A percentile compares a stretch with the other conserved stretches of the same genome.
Evolutionary conservation across 2,888 invertebrate species (phyloP).

Genomic region (Morpho deidamia): DNA sequence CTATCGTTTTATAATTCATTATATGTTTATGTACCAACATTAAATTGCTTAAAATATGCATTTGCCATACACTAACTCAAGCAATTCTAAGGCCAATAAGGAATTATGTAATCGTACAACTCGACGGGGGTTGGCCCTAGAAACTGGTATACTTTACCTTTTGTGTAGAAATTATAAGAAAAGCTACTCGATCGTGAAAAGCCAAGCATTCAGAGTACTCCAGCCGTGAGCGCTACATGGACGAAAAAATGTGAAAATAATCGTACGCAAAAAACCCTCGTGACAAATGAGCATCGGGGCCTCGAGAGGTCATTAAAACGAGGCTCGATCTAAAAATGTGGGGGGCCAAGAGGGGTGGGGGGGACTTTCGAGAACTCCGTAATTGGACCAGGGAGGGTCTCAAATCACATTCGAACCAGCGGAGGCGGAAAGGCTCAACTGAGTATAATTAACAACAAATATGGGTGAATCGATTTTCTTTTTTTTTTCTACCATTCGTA

Average conservation of each 20-base stretch:
- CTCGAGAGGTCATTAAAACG: conserved; percentile 77
- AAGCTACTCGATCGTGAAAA: conserved; percentile 27
- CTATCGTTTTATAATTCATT: too few relatives aligned
- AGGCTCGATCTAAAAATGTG: conserved; percentile 74
- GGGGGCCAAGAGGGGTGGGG: conserved; percentile 44
- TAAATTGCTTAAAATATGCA: too few relatives aligned
- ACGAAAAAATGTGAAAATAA: conserved; percentile 61
- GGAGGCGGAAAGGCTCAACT: conserved; percentile 75
- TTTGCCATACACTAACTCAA: too few relatives aligned
- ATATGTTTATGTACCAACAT: too few relatives aligned
- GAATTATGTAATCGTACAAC: conserved; percentile 20
- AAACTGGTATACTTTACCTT: conserved; percentile 18
- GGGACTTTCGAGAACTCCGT: conserved; percentile 71
- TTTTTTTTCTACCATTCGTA: conserved; percentile 33
- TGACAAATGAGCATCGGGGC: conserved; percentile 77
- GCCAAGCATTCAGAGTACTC: conserved; percentile 40
- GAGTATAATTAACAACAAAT: conserved; percentile 78
- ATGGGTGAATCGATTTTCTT: conserved; percentile 73
- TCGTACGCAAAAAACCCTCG: conserved; percentile 66
- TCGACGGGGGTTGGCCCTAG: conserved; percentile 18
- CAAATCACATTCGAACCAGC: conserved; percentile 72
- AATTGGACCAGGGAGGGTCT: conserved; percentile 77
- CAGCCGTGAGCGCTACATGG: conserved; percentile 43
- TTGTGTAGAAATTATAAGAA: conserved; percentile 26
- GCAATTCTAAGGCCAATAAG: conserved; percentile 16